Base-by-base conservation (phyloP, 2,888 invertebrate genomes). In the Meteorus colon region DNA sequence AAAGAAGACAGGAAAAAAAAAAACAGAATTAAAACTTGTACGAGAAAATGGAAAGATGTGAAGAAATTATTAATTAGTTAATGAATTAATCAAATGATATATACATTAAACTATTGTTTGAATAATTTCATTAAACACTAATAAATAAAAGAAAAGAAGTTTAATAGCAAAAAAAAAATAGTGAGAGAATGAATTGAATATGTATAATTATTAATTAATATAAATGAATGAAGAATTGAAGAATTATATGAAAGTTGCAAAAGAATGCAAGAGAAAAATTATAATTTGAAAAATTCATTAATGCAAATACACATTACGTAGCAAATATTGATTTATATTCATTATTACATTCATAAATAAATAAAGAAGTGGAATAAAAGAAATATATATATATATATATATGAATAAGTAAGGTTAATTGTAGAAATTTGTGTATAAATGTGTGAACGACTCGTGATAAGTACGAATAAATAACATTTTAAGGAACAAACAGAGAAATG, bases 361-460 rank as follows among this genome's bases (percentile, higher is more conserved):
- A 73, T 71, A 75, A 74, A 27, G 70, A 78, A 74, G 76, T 75
- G 73, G 74, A 76, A 77, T 79, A 80, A 75, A 73, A 74, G 24
- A 77, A 68, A 75, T 79, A 76, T 76, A n/a, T 16, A 48, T 72
- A 12, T 41, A 12, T 41, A 12, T 12, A 41, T 8, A 41, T 2
- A 41, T 41, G 8, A 41, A 41, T 12, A 41, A 12, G 12, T 41
- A 41, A 12, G 59, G 72, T 75, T 77, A 66, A 70, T 70, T 48
- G 37, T 59, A 75, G 66, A 62, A 48, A 63, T 45, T 67, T 12
- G 41, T 41, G 24, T 27, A 48, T 63, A 45, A 45, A 60, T 72
- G 51, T 34, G 59, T 48, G n/a, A 10, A 60, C 41, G 60, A 68
- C 73, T 34, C 72, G 75, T 76, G 63, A 71, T 73, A 73, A 77